Percentiles rank a stretch among this genome's conserved stretches.
Evolutionary conservation across 2,888 invertebrate species (phyloP).

Genomic region (Drosophila quinaria): DNA sequence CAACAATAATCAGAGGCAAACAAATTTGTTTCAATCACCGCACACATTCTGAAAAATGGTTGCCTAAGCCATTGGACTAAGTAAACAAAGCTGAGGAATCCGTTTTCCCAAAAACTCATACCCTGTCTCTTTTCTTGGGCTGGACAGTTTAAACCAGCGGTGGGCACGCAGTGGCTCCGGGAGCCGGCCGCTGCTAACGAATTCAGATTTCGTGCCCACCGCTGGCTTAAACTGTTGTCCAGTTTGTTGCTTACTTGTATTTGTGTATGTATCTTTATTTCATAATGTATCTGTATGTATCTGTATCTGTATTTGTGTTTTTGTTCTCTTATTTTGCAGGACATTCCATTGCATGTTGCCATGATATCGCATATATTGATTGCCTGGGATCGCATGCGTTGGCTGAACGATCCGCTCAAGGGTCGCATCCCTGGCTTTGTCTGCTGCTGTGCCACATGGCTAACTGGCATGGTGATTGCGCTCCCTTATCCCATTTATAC

Average conservation of each 20-base stretch:
- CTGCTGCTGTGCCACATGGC: constrained; percentile 90
- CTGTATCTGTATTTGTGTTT: background rate
- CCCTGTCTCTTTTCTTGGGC: background rate
- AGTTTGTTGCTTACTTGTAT: background rate
- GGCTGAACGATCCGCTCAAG: constrained; percentile 88
- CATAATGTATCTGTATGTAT: constrained; percentile 6
- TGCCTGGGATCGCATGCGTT: constrained; percentile 89
- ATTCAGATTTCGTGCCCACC: too few species aligned
- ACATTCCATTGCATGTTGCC: constrained; percentile 90
- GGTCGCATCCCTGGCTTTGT: constrained; percentile 89
- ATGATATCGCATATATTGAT: constrained; percentile 90
- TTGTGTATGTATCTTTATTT: background rate
- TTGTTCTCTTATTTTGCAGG: constrained; percentile 86
- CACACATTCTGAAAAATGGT: constrained; percentile 57
- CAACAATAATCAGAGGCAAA: constrained; percentile 51
- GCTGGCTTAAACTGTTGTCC: too few species aligned
- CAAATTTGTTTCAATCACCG: constrained; percentile 69
- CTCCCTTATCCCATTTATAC: constrained; percentile 91
- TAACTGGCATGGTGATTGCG: constrained; percentile 90
- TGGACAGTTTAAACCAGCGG: too few species aligned
- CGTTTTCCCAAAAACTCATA: background rate
- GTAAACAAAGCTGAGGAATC: constrained; percentile 45
- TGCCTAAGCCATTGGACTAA: constrained; percentile 51
- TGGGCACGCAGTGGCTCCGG: too few species aligned
- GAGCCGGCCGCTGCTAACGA: too few species aligned